These are phyloP conservation scores for Cyphomyrus discorhynchus DNA, from an alignment of 2,113 vertebrate species.

Conservation along the genomic window DNA sequence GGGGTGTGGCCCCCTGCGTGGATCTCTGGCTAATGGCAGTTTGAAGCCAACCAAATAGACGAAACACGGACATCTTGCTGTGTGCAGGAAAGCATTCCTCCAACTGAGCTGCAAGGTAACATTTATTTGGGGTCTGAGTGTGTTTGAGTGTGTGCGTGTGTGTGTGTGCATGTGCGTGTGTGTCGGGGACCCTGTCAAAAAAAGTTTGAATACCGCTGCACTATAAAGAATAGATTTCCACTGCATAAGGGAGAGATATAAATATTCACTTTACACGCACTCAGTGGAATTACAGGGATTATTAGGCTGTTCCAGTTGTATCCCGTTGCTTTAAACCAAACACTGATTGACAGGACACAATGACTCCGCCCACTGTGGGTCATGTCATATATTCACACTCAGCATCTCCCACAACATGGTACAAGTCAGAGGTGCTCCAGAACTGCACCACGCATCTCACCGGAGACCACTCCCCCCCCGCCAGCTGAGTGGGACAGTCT, in stretches of 20 bases:
- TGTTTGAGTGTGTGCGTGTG: neutral
- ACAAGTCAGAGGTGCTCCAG: neutral
- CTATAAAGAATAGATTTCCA: neutral
- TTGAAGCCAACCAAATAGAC: neutral
- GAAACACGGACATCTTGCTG: neutral
- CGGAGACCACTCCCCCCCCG: conserved; percentile 75
- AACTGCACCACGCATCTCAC: conserved; percentile 45
- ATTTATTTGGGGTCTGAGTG: neutral
- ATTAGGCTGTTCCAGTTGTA: neutral
- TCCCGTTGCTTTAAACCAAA: neutral
- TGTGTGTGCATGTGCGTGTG: neutral
- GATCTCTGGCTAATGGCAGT: neutral
- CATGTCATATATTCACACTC: neutral
- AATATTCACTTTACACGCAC: neutral
- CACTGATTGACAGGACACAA: neutral
- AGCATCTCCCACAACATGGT: neutral
- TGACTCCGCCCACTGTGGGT: neutral
- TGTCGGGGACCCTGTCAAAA: neutral
- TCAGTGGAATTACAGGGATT: neutral
- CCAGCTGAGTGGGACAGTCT: conserved; percentile 70
- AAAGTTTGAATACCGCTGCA: neutral
- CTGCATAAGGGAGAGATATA: neutral
- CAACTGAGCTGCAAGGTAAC: neutral
- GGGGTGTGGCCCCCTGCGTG: too few relatives aligned
- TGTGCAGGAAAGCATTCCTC: neutral